Conservation (phyloP, 2,797 vertebrate genomes). For the Triplophysa yarkandensis region DNA sequence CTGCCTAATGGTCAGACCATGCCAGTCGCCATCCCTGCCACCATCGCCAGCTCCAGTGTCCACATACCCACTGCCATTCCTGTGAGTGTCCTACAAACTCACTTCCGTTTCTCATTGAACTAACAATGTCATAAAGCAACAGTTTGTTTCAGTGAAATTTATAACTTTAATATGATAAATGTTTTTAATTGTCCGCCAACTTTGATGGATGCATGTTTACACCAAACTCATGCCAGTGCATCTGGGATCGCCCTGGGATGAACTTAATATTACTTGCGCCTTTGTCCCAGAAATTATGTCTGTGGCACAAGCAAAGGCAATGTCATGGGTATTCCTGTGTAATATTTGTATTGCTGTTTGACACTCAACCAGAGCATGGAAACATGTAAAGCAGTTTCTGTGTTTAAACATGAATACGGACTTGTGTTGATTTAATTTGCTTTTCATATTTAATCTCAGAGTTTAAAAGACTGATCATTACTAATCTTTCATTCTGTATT, state of each 20-base stretch:
- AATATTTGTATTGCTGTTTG: too few relatives aligned
- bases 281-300: too few relatives aligned
- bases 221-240: too few relatives aligned
- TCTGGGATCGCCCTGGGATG: too few relatives aligned
- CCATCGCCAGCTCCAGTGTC: conserved; percentile 95
- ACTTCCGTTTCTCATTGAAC: not conserved
- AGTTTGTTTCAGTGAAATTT: not conserved
- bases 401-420: too few relatives aligned
- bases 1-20: conserved; percentile 98
- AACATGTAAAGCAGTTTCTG: not conserved
- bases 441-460: not conserved
- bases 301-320: too few relatives aligned
- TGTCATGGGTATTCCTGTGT: too few relatives aligned
- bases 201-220: too few relatives aligned
- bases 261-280: too few relatives aligned
- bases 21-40: conserved; percentile 96
- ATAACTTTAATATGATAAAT: too few relatives aligned
- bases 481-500: conserved; percentile 67
- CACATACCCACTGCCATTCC: conserved; percentile 96
- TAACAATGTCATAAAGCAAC: not conserved
- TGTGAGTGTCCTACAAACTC: conserved; percentile 76
- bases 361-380: too few relatives aligned
- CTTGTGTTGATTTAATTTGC: not conserved
- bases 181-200: too few relatives aligned
- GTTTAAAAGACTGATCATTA: conserved; percentile 64